Evolutionary conservation across 2,797 vertebrate genomes (phyloP), one percentile per base, ranked within the genome.

Genomic region (Pygocentrus nattereri): DNA sequence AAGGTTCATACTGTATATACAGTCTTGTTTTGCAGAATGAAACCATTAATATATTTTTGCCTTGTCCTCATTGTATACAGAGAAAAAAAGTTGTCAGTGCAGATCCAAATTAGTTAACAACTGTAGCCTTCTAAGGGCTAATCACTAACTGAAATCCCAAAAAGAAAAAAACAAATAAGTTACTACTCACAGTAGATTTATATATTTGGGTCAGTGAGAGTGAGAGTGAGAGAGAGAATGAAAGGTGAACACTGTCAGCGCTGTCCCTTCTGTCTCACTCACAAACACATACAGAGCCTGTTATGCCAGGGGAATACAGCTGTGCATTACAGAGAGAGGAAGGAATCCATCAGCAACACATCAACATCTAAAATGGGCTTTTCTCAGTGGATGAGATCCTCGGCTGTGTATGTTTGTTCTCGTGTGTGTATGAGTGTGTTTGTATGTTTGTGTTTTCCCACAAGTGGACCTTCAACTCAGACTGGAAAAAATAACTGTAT

Each of bases 281-380:
- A 67, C 27, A 65, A n/a, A 73, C 58, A 67, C 79, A 56, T n/a
- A 67, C 44, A 74, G 15, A 75, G 34, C 5, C 30, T 47, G 25
- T 49, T 58, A 59, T 64, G 41, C 31, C 71, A 82, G 67, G 19
- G 54, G 75, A 77, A 72, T 68, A 79, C 82, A 86, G 85, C 88
- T 89, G 91, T 88, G 91, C 67, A 89, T 90, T 83, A 88, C 81
- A 44, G 73, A 76, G 68, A 59, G 61, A 76, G 85, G 80, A 65
- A 86, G 76, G 75, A 72, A 86, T 89, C 83, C 81, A 90, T 90
- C 90, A 88, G 78, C 80, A 81, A 79, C 81, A 82, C 84, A 85
- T 90, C 88, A 90, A 88, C 83, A 90, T 88, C 10, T 23, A 76
- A 83, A 88, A 91, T 84, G 80, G 87, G 85, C 81, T 86, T 78